These are phyloP conservation scores for Diachrysia chrysitis DNA, from an alignment of 2,888 invertebrate genomes.

Conservation along the genomic window DNA sequence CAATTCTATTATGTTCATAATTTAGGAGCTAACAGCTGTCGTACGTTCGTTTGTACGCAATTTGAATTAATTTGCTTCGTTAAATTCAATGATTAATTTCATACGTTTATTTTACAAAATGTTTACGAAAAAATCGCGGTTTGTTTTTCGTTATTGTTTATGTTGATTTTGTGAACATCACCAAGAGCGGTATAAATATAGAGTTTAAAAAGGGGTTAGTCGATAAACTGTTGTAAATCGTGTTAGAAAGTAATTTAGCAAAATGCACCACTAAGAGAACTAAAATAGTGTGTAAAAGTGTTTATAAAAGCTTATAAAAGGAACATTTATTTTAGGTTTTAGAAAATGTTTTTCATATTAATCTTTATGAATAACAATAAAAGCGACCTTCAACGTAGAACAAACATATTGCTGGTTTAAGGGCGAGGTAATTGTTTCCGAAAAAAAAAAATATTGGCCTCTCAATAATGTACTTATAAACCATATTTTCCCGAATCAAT, in stretches of 20 bases:
- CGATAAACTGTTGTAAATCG: not conserved
- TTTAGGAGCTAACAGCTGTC: conserved; percentile 38
- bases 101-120: conserved; percentile 18
- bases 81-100: conserved; percentile 40
- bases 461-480: not conserved
- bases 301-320: not conserved
- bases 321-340: not conserved
- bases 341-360: not conserved
- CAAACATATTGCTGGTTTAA: not conserved
- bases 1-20: conserved; percentile 36
- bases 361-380: not conserved
- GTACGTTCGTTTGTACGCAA: conserved; percentile 34
- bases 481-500: not conserved
- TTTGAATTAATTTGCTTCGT: conserved; percentile 31
- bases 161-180: not conserved
- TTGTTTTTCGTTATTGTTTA: conserved; percentile 11
- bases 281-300: not conserved
- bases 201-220: too few relatives aligned
- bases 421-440: not conserved
- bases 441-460: not conserved
- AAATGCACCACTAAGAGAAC: not conserved
- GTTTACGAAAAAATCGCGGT: conserved; percentile 22
- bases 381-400: not conserved
- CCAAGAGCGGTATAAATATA: not conserved
- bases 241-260: not conserved